Evolutionary conservation across 2,797 vertebrate genomes (phyloP).

Genomic region (Gambusia yucatana): DNA sequence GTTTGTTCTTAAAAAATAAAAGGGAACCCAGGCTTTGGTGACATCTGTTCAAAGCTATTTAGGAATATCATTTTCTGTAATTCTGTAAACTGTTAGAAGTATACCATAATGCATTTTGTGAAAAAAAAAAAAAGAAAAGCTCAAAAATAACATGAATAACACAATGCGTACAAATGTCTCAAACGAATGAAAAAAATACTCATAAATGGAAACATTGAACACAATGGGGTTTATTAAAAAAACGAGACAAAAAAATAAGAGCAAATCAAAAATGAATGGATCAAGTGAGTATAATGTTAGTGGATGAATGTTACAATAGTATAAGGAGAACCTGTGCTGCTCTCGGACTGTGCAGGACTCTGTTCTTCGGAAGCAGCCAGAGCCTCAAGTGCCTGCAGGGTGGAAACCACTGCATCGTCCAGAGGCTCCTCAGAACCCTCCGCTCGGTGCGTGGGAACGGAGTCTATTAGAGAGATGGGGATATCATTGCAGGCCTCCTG

Average conservation of each 20-base stretch:
- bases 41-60: not conserved
- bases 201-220: conserved; percentile 80
- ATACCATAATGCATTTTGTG: conserved; percentile 28
- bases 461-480: conserved; percentile 97
- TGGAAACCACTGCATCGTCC: conserved; percentile 90
- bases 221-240: conserved; percentile 80
- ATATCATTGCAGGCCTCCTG: conserved; percentile 85
- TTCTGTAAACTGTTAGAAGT: not conserved
- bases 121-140: not conserved
- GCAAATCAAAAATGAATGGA: conserved; percentile 83
- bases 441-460: conserved; percentile 88
- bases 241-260: conserved; percentile 65
- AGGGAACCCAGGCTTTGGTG: conserved; percentile 9
- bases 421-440: conserved; percentile 86
- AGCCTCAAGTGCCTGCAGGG: conserved; percentile 93
- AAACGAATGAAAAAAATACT: conserved; percentile 74
- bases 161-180: conserved; percentile 31
- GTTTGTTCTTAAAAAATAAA: not conserved
- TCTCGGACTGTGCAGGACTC: conserved; percentile 87
- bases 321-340: conserved; percentile 98
- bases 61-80: not conserved
- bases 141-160: conserved; percentile 50
- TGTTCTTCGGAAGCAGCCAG: conserved; percentile 96
- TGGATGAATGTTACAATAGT: conserved; percentile 98
- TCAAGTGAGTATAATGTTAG: conserved; percentile 84